Base-by-base conservation (phyloP, 2,888 invertebrate genomes). In the Clistopyga incitator region DNA sequence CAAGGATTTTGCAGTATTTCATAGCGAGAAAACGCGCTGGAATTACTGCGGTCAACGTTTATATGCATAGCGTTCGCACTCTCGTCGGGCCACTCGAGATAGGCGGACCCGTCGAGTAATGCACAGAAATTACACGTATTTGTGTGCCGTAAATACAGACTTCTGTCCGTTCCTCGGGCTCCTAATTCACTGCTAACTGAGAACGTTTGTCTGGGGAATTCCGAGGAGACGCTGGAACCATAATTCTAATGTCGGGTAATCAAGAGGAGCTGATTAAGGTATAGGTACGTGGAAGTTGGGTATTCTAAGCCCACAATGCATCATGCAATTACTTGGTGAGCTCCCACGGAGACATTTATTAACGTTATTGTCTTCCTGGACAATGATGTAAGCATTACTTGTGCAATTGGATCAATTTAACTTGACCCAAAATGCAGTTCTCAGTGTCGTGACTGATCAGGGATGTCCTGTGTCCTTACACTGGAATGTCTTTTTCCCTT, bases 171-270 rank as follows among this genome's bases (percentile, higher is more conserved):
- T 50, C 54, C 50, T 68, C 72, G 64, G 18, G 68, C 61, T 77
- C 65, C 70, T 80, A 75, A 84, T 78, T 84, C 81, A 84, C 56
- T 50, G 61, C 78, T 84, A 75, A 84, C 74, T 74, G 70, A 75
- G 74, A 84, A 81, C 78, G 84, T 78, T 84, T 80, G 81, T 75
- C 74, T 50, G 23, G 84, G 64, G 78, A 81, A 78, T 84, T 78
- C 74, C 68, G 25, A 42, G 54, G 29, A 23, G 70, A 29, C 45
- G 54, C 70, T 45, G 54, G 25, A 59, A 56, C 64, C 64, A 78
- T 81, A 84, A 84, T 84, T 81, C 74, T 78, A 84, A 84, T 78
- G 74, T 71, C 64, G 56, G 74, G 64, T 78, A 78, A 81, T 84
- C 80, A 84, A 78, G 77, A 42, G 68, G 74, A 42, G 20, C 45